Base-by-base conservation (phyloP, 1,140 invertebrate species). In the Halotydeus destructor region DNA sequence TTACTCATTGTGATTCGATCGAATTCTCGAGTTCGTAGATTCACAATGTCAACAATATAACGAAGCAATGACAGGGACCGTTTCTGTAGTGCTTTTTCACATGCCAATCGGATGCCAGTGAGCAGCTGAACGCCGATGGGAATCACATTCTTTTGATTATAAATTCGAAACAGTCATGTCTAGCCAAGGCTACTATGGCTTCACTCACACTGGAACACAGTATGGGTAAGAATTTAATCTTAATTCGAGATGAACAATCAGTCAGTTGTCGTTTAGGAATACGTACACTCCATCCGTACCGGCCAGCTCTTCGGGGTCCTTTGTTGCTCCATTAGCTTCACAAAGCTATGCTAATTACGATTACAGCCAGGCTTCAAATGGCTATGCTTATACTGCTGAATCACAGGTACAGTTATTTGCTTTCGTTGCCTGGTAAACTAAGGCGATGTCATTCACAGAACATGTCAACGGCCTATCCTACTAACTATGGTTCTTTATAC, bases 121-220 rank as follows among this genome's bases (percentile, higher is more conserved):
- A n/a, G n/a, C n/a, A n/a, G n/a, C n/a, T n/a, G n/a, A n/a, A n/a
- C n/a, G n/a, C n/a, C n/a, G n/a, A n/a, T n/a, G n/a, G n/a, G n/a
- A n/a, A n/a, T n/a, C n/a, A n/a, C n/a, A n/a, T n/a, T n/a, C n/a
- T n/a, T n/a, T n/a, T n/a, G n/a, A n/a, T n/a, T n/a, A n/a, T n/a
- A n/a, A n/a, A n/a, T n/a, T n/a, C n/a, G n/a, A n/a, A n/a, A n/a
- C n/a, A 23, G 24, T 43, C 3, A 48, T 48, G 46, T 38, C 46
- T 40, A 39, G 42, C 22, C 44, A 48, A 41, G 45, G 45, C 42
- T 48, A 48, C 42, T 48, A 44, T 41, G 46, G 46, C 8, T 48
- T 48, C 30, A 44, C 46, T 6, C 43, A 41, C 14, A 39, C 41
- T 22, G 38, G 39, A 25, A 44, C 46, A 19, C 46, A 48, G 42